Evolutionary conservation across 2,888 invertebrate genomes (phyloP).

Genomic region (Opisthograptis luteolata): DNA sequence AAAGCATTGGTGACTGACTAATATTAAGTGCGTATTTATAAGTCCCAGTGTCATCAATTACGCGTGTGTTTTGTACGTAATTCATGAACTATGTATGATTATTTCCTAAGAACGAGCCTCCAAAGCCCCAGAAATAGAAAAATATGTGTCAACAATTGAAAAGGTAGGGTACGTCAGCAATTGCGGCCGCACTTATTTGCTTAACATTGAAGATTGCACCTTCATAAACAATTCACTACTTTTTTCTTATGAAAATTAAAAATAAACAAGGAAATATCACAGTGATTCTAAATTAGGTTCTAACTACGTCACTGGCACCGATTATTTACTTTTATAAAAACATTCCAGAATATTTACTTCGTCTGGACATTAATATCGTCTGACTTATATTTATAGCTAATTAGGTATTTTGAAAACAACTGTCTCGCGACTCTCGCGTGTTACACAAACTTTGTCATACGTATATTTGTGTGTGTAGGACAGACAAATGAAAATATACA

Average conservation of each 20-base stretch:
- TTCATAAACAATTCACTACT: no score
- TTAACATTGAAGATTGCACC: no score
- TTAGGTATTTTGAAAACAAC: slow-evolving; percentile 8
- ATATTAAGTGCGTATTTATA: slow-evolving; percentile 14
- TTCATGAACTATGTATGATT: background rate
- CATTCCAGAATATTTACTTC: slow-evolving; percentile 15
- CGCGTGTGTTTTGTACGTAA: background rate
- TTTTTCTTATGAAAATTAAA: background rate
- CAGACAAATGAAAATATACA: no score
- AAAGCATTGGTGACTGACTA: slow-evolving; percentile 11
- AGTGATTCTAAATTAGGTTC: slow-evolving; percentile 17
- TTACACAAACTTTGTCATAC: no score
- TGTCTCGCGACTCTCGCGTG: background rate
- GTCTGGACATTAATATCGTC: slow-evolving; percentile 10
- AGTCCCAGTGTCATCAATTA: background rate
- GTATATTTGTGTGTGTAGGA: no score
- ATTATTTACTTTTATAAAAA: slow-evolving; percentile 16
- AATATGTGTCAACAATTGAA: no score
- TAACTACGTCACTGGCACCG: slow-evolving; percentile 22
- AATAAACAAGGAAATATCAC: slow-evolving; percentile 22
- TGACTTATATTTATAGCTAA: slow-evolving; percentile 23
- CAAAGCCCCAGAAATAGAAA: background rate
- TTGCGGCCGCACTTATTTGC: no score
- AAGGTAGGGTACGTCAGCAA: no score
- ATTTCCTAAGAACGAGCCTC: background rate